phyloP scores from a whole-genome alignment of 2,113 vertebrate genomes.

The Herpetotheres cachinnans region DNA sequence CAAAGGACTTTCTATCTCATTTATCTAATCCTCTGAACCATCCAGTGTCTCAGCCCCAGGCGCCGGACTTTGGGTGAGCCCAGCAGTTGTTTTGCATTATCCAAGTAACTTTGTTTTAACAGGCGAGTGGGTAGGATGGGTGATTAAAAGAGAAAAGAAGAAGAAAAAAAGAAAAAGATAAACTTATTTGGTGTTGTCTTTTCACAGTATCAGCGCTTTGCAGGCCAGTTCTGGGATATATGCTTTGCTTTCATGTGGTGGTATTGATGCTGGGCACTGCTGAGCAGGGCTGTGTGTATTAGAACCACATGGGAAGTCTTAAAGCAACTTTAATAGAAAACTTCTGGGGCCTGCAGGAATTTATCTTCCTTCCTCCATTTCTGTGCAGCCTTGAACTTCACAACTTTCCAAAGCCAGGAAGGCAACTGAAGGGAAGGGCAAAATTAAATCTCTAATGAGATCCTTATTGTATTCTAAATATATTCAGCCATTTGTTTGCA shows the following conservation, averaged over 20 bases:
- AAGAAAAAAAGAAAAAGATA: neutral
- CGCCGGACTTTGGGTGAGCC: neutral
- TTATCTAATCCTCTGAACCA: neutral
- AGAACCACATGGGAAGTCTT: conserved; percentile 60
- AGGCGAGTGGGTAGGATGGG: neutral
- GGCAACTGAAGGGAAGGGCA: neutral
- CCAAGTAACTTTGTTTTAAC: neutral
- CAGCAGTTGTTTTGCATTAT: conserved; percentile 34
- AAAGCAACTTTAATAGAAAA: conserved; percentile 38
- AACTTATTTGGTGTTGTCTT: conserved; percentile 34
- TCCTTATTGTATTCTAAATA: neutral
- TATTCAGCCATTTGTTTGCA: neutral
- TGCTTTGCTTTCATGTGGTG: conserved; percentile 59
- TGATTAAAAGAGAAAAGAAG: neutral
- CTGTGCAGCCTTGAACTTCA: conserved; percentile 26
- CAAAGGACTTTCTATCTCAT: neutral
- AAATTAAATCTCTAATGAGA: neutral
- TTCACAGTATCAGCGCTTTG: conserved; percentile 39
- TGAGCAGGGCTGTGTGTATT: conserved; percentile 31
- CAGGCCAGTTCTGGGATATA: conserved; percentile 47
- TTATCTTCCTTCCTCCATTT: conserved; percentile 22
- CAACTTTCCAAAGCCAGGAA: conserved; percentile 13
- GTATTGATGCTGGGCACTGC: conserved; percentile 53
- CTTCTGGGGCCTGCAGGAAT: conserved; percentile 57
- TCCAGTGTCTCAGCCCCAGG: neutral